Evolutionary conservation across 2,888 invertebrate species (phyloP), one percentile per base, ranked within the genome.

Genomic region (Cephus sareptanus): DNA sequence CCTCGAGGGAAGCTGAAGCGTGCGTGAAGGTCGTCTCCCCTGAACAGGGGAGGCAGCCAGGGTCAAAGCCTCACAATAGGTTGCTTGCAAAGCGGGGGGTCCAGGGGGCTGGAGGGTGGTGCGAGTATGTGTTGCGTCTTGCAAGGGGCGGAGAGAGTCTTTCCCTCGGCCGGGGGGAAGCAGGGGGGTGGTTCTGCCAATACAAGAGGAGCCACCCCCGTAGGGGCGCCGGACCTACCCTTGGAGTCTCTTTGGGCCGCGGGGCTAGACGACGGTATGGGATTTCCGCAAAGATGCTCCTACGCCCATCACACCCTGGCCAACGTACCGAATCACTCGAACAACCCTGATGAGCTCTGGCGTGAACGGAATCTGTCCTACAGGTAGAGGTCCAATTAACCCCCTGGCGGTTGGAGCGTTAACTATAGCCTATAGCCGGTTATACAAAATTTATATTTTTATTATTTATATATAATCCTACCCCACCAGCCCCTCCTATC

Each of bases 241-340:
- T 85, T 90, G 77, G 91, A 91, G 83, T 91, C 91, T 30, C 90
- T 91, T 74, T 91, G 91, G 91, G 91, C 91, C 34, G 91, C 91
- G 34, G 91, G 91, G n/a, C 85, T 91, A 77, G 91, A 90, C 83
- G 89, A 90, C 40, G 91, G 91, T 75, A 91, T 91, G 91, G 91
- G 91, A 2, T 89, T 91, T 78, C 89, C 90, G 4, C 89, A 88
- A 79, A 85, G 89, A 68, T 90, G 89, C 81, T 90, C 90, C 15
- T 89, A 90, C 76, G 89, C 89, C 74, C 87, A 89, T 84, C 89
- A 90, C 68, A 83, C 82, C 75, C 80, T 81, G 69, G 69, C 81
- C 40, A 82, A 80, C 76, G 13, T 68, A 77, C 82, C 79, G 69
- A 80, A 80, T 74, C 87, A 85, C 74, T 80, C 83, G 34, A 82